Base-by-base conservation (phyloP, 1,140 invertebrate genomes). In the Charaxes varanes region DNA sequence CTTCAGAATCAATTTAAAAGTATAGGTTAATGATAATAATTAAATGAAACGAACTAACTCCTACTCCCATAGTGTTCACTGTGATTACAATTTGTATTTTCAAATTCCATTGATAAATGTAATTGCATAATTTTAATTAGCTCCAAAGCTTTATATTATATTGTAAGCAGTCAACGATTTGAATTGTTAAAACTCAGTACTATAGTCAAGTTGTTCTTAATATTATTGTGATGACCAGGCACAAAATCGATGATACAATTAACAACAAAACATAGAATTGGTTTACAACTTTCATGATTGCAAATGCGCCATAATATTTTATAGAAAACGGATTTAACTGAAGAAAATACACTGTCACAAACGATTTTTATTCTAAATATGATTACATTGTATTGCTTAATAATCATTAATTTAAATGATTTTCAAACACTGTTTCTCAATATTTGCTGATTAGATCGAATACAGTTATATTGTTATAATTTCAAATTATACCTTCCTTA, bases 141-240 rank as follows among this genome's bases (percentile, higher is more conserved):
- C 41, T 40, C 31, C 19, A 38, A 44, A 38, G 38, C 38, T 53
- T 53, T 32, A 32, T 28, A 37, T 38, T 45, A 37, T 31, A 31
- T 37, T 31, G 10, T 31, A 31, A 32, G 30, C 22, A 30, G 37
- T 37, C 27, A 31, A 28, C 27, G 33, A 37, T 38, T 45, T 36
- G 7, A 38, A 38, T 45, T 37, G 35, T 38, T 30, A 40, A 30
- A 45, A 37, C 27, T 28, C 12, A 27, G 23, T 30, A 31, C 27
- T n/a, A 24, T 35, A 35, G 14, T 23, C 18, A 17, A 15, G 22
- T 35, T 30, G 11, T 44, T 36, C 19, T 32, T 21, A 43, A 23
- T 36, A 31, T 28, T n/a, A 30, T 30, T 30, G 31, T 23, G 12
- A 30, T 17, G 37, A 50, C 63, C 66, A 63, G 66, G 62, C 57